phyloP scores from a whole-genome alignment of 1,140 invertebrate species.

The Drosophila sucinea region DNA sequence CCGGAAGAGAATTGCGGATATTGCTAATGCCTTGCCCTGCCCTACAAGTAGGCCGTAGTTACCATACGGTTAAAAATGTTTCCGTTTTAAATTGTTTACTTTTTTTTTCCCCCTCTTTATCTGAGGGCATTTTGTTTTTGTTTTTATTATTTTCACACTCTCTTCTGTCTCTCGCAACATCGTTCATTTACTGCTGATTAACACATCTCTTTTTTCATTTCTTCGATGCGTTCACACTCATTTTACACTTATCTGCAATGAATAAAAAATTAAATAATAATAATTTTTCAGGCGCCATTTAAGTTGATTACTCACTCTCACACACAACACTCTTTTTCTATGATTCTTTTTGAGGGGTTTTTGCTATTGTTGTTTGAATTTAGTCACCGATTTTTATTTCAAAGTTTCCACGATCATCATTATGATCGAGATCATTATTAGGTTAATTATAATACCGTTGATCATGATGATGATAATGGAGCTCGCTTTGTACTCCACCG shows the following conservation, averaged over 20 bases:
- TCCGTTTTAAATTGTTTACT: conserved; percentile 19
- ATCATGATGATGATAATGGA: conserved; percentile 56
- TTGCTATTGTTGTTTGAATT: conserved; percentile 37
- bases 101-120: neutral
- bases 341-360: conserved; percentile 22
- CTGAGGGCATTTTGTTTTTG: conserved; percentile 3
- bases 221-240: conserved; percentile 11
- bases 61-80: conserved; percentile 46
- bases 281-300: conserved; percentile 56
- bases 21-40: neutral
- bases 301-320: conserved; percentile 65
- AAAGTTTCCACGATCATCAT: neutral
- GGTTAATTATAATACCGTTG: conserved; percentile 73
- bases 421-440: conserved; percentile 30
- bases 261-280: conserved; percentile 12
- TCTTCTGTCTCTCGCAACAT: neutral
- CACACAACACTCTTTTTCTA: conserved; percentile 32
- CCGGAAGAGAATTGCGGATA: neutral
- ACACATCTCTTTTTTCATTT: conserved; percentile 38
- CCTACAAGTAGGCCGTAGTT: conserved; percentile 6
- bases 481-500: conserved; percentile 63
- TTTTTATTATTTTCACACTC: conserved; percentile 33
- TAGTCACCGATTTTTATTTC: conserved; percentile 60
- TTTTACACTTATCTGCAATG: conserved; percentile 43
- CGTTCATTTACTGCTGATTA: conserved; percentile 49